A percentile compares a stretch with the other conserved stretches of the same genome.
phyloP scores from a whole-genome alignment of 2,888 invertebrate genomes.

The Cerceris ruficornis region DNA sequence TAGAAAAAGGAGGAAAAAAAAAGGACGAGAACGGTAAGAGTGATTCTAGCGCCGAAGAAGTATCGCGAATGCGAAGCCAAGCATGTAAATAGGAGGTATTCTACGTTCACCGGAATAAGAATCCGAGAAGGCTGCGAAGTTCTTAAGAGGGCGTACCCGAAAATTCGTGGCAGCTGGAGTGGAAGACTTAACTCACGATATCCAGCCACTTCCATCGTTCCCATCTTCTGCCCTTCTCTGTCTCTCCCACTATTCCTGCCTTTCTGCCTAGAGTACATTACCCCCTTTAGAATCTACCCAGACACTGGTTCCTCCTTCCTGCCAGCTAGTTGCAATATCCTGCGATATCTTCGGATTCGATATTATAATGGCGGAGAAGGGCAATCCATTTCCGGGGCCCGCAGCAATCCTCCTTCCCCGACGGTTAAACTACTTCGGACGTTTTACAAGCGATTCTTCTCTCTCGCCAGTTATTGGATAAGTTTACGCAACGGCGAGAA shows the following conservation, averaged over 20 bases:
- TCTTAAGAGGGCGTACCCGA: background rate
- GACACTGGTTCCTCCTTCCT: slow-evolving; percentile 33
- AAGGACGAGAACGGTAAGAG: background rate
- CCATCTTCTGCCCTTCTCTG: background rate
- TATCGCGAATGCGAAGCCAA: background rate
- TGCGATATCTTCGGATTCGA: slow-evolving; percentile 48
- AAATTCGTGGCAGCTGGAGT: background rate
- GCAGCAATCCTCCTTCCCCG: slow-evolving; percentile 16
- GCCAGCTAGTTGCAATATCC: slow-evolving; percentile 46
- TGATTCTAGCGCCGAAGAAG: background rate
- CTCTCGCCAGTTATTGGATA: no score
- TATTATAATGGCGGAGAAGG: slow-evolving; percentile 49
- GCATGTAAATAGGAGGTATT: background rate
- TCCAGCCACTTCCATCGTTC: background rate
- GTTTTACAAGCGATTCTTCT: no score
- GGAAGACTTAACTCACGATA: background rate
- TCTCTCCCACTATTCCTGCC: background rate
- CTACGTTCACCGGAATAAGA: background rate
- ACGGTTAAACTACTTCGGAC: no score
- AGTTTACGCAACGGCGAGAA: no score
- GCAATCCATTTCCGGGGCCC: slow-evolving; percentile 45
- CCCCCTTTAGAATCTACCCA: slow-evolving; percentile 6
- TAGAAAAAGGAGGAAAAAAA: background rate
- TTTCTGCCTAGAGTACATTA: background rate
- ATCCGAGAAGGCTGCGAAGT: background rate